Evolutionary conservation across 2,888 invertebrate genomes (phyloP).

Genomic region (Lagria hirta): DNA sequence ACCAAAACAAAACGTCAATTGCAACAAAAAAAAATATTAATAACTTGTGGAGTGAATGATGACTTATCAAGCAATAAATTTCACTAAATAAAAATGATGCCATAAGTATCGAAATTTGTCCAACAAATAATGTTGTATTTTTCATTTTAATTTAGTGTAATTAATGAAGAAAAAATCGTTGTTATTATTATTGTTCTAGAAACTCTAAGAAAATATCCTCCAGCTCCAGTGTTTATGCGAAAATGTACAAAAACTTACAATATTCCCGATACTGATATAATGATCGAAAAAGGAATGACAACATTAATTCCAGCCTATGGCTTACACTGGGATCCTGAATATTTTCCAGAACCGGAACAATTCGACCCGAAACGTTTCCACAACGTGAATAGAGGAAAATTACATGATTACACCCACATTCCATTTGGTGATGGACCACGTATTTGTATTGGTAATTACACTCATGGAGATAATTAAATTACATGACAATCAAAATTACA

Average conservation of each 20-base stretch:
- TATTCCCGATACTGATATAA: slow-evolving; percentile 56
- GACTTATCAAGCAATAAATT: no score
- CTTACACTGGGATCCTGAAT: slow-evolving; percentile 60
- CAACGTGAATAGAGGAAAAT: slow-evolving; percentile 53
- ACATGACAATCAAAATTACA: no score
- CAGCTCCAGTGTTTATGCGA: slow-evolving; percentile 57
- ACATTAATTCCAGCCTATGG: slow-evolving; percentile 60
- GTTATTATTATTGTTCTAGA: no score
- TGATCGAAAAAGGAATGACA: slow-evolving; percentile 57
- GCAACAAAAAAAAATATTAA: no score
- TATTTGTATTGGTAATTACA: slow-evolving; percentile 57
- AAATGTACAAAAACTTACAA: slow-evolving; percentile 57
- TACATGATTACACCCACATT: slow-evolving; percentile 56
- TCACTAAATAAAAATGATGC: no score
- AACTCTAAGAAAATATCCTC: slow-evolving; percentile 62
- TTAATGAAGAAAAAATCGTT: no score
- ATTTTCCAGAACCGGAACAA: slow-evolving; percentile 59
- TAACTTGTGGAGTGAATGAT: no score
- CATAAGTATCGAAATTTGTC: no score
- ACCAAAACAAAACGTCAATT: no score
- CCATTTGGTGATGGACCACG: slow-evolving; percentile 62
- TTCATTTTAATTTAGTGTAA: no score
- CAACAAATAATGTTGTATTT: no score
- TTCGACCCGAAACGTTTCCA: slow-evolving; percentile 63
- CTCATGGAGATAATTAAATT: no score